Evolutionary conservation across 1,140 invertebrate species (phyloP), one percentile per base, ranked within the genome.

Genomic region (Pissodes strobi): DNA sequence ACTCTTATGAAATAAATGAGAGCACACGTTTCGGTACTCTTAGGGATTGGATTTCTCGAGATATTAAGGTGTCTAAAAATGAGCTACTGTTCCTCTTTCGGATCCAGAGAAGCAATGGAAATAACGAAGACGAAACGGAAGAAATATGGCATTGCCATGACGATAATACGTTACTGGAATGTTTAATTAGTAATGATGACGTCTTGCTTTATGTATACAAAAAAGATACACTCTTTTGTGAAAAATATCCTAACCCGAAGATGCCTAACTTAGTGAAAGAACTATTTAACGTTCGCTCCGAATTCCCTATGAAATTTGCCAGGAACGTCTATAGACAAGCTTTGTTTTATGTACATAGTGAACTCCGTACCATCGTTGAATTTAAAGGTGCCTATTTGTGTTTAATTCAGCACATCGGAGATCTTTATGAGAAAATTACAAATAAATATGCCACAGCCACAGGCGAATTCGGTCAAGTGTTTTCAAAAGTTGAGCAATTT

Each of bases 1-100:
- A 84, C 15, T 82, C 80, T 21, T 87, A 85, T 76, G 82, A 83
- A 71, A 81, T 88, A 34, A 77, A 83, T 67, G 78, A 82, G 2
- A 70, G 78, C n/a, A 84, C 80, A 6, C 77, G 76, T 57, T 64
- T 86, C 61, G 41, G 61, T 43, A 80, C 73, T 12, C 65, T 86
- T 13, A 82, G 85, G 74, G 67, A 68, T 15, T 84, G 81, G 80
- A 80, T 86, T 13, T 72, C 75, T 55, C 76, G 79, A 60, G 84
- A 86, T 59, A 82, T 78, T 12, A 79, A 80, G 49, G 71, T 84
- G n/a, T 53, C 74, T 25, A 69, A 74, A 15, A 65, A 69, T 45
- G 79, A 84, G 2, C 30, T 69, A 23, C 81, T 84, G 70, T 75
- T 82, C 21, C 61, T 85, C 56, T 69, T 84, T 43, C 74, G 78